Conservation (phyloP, 2,888 invertebrate genomes). For the Acronicta leporina region DNA sequence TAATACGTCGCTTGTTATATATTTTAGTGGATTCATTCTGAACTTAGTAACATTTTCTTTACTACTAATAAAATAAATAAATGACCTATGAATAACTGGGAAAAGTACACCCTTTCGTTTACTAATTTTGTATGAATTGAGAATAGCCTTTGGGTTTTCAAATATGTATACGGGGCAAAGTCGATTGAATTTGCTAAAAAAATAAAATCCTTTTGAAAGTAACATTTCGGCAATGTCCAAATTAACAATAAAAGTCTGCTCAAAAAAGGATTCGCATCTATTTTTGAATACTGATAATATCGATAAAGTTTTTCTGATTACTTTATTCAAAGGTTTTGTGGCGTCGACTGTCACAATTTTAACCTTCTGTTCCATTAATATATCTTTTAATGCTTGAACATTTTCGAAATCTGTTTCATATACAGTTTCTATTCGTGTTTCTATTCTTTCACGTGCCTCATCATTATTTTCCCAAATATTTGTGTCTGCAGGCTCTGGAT, state of each 20-base stretch:
- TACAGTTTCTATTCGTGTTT: constrained; percentile 77
- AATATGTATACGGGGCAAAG: constrained; percentile 91
- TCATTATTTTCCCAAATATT: constrained; percentile 85
- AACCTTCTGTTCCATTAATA: constrained; percentile 79
- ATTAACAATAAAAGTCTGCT: constrained; percentile 87
- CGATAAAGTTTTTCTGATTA: constrained; percentile 65
- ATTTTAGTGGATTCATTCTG: constrained; percentile 88
- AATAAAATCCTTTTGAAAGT: constrained; percentile 88
- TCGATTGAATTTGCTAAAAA: constrained; percentile 90
- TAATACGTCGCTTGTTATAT: constrained; percentile 77
- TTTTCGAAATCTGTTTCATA: constrained; percentile 82
- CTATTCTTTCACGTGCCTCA: constrained; percentile 81
- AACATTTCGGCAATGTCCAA: constrained; percentile 88
- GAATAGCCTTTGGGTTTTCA: constrained; percentile 82
- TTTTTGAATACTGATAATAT: constrained; percentile 74
- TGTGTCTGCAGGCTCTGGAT: constrained; percentile 84
- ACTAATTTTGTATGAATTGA: constrained; percentile 82
- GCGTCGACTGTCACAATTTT: constrained; percentile 80
- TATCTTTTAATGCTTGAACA: constrained; percentile 75
- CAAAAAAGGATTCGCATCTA: constrained; percentile 86
- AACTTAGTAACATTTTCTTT: constrained; percentile 84
- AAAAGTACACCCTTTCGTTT: constrained; percentile 79
- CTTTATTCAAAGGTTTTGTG: constrained; percentile 71
- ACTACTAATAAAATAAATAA: constrained; percentile 89
- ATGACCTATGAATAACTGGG: constrained; percentile 89